Base-by-base conservation (phyloP, 2,113 vertebrate genomes). In the Etia nguti region DNA sequence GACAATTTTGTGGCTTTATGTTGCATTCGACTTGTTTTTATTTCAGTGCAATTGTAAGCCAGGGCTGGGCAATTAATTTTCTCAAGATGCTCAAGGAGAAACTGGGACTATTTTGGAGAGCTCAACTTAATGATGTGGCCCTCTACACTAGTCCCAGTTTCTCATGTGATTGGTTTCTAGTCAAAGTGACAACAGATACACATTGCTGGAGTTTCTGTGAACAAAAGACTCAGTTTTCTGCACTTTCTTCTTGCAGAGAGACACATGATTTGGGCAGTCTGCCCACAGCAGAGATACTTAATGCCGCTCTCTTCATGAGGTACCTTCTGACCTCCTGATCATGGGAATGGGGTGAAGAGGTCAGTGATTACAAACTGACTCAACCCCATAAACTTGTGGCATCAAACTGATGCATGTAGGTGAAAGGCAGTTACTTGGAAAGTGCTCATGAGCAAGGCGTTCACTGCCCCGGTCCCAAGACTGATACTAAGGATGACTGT, bases 181-280 rank as follows among this genome's bases (percentile, higher is more conserved):
- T 85, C 81, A 26, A 31, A 85, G 79, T 6, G 24, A 11, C 56
- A 73, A 70, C 22, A 11, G 57, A 82, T 18, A 38, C 79, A 87
- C 80, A 83, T 80, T 43, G 16, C 20, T 55, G 8, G 6, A 31
- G 82, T 88, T 81, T 81, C 59, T 52, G 29, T 2, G 26, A 86
- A 92, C 82, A 92, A 92, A 92, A 60, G 22, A 36, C 2, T 26
- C 34, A 6, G 62, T 85, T 88, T 54, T 92, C 77, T 86, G 82
- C 55, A 68, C 86, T 59, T 82, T 4, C 68, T 52, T 31, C 46
- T 22, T 41, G 26, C 13, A 80, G 82, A 48, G 48, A 65, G n/a
- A 83, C 48, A 43, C 26, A 29, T 87, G 79, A 52, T 83, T 82
- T 62, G 38, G 36, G 75, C 10, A 12, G 70, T 52, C 65, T 46